Base-by-base conservation (phyloP, 2,888 invertebrate genomes). In the Stictocephala bisonia region DNA sequence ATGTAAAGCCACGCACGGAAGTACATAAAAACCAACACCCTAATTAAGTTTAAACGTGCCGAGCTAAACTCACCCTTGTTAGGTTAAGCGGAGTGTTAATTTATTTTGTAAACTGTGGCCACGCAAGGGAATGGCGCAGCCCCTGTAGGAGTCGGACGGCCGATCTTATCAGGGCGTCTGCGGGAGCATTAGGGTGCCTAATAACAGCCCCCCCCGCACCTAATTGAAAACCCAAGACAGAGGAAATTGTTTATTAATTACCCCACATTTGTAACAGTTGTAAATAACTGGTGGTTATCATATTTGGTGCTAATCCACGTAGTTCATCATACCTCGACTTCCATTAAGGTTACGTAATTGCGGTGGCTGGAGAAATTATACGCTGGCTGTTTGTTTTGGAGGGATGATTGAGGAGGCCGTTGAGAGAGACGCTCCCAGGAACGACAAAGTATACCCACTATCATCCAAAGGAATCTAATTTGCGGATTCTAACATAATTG, bases 161-260 rank as follows among this genome's bases (percentile, higher is more conserved):
- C n/a, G 64, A 20, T 40, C 24, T 44, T 64, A 64, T 64, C 64
- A 44, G n/a, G n/a, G 24, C 44, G 44, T 64, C 64, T 40, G 13
- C n/a, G n/a, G 31, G 60, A 11, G 27, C 64, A 64, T 64, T 64
- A 64, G 64, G 64, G 64, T 44, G 44, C 41, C 64, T 64, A 64
- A 64, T 64, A 64, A 64, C 64, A 64, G 22, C 40, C 44, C 60
- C 40, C 44, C 60, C 60, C 64, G 44, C 15, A 24, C 24, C 44
- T 64, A 64, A 64, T 64, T 64, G 64, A 64, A 64, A 64, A 41
- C 64, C 64, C 64, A 44, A 44, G 44, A 44, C 44, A 22, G 27
- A 35, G 60, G 64, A 64, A 64, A 64, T 64, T 64, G 64, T 64
- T 64, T 64, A 64, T 64, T 64, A 64, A 64, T 64, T 64, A 64